Base-by-base conservation (phyloP, 2,888 invertebrate species). In the Eilema sororculum region DNA sequence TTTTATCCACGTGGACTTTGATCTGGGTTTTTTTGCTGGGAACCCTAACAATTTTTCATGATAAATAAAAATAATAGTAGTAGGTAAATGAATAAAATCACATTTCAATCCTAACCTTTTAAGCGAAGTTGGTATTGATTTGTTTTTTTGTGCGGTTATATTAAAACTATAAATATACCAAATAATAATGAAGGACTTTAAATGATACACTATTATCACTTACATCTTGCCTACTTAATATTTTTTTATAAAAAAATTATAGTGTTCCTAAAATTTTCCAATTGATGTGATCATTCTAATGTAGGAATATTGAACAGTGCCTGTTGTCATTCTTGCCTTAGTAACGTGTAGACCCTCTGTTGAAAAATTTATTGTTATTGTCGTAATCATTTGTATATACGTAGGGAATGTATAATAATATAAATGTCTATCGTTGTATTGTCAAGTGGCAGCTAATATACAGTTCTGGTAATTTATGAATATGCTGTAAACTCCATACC, bases 301-400 rank as follows among this genome's bases (percentile, higher is more conserved):
- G 71, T 78, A 78, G 69, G 63, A 71, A 74, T 71, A 73, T 67
- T 71, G 65, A 82, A 74, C 75, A 78, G 87, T 87, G 89, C 88
- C 88, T 90, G 82, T 79, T 78, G 73, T 86, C 72, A 79, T 78
- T 90, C 92, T 91, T 91, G 92, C 91, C 91, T 90, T 87, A 85
- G 77, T 79, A 84, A 83, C 75, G 58, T 80, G 72, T 77, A 72
- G 75, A 69, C 76, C 68, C 66, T 79, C 75, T 81, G 79, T 84
- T 84, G 65, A 74, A 37, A 73, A 67, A 73, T 65, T 79, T 62
- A 76, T 80, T 71, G 70, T 78, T 78, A 74, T 66, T 60, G 41
- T 74, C 72, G 72, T 80, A 70, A 74, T 75, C 68, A 70, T 73
- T 71, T 83, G 83, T 82, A 82, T 60, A 83, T 83, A 83, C 73